Evolutionary conservation across 2,888 invertebrate species (phyloP), one percentile per base, ranked within the genome.

Genomic region (Apamea crenata): DNA sequence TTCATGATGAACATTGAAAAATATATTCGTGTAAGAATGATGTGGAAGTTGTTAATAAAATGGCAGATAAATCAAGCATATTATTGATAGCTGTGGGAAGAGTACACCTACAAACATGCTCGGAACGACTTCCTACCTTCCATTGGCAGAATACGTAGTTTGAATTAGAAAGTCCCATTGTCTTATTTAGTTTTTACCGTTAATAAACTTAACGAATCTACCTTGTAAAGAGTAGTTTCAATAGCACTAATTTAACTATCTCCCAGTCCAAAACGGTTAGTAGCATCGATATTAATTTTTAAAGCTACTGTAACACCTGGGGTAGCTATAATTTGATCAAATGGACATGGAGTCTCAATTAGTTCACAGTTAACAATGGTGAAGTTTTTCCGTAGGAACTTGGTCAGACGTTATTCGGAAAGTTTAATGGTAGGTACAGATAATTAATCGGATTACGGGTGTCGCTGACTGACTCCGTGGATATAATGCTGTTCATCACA

Each of bases 331-430:
- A 85, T 83, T 85, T 80, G 77, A 85, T 85, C 80, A 80, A 80
- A 70, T 50, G 65, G 82, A 85, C 82, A 66, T 68, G 50, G 77
- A 74, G 85, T 83, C 80, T 75, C 77, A 83, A 85, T 85, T 85
- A 85, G 77, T 74, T 73, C 77, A 18, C 73, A 70, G 59, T 85
- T 74, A 85, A 85, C 85, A 85, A 85, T 85, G 77, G 66, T 65
- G 61, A 85, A 85, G 85, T 85, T 85, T 85, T 85, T 83, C 83
- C 80, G 69, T 80, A 63, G 77, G 70, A 83, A 85, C 77, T 85
- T 83, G 70, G 66, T 65, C 69, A 47, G 77, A 70, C 59, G 73
- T 80, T 44, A 77, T 80, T 85, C 44, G 25, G 50, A 77, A 85
- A 80, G 77, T 85, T 80, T 73, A 53, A 85, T 73, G 63, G 61